Evolutionary conservation across 2,797 vertebrate genomes (phyloP), one percentile per base, ranked within the genome.

Genomic region (Dermochelys coriacea): DNA sequence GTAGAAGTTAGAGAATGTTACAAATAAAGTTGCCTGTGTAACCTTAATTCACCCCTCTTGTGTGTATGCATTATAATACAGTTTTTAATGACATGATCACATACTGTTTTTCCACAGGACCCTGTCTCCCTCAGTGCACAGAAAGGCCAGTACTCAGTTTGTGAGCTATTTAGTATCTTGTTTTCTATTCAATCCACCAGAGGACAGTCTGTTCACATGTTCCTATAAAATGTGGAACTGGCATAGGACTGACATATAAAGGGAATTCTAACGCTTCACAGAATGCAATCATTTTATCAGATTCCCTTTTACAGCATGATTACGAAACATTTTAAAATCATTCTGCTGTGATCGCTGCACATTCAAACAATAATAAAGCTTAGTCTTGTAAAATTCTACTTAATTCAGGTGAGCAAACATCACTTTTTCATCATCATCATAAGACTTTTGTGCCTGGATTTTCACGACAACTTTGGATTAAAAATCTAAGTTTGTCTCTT

Each of bases 111-210:
- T 45, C 41, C 71, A 75, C 1, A 9, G 2, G 5, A 15, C 49
- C 16, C 31, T 1, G 50, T 59, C 41, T 5, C n/a, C 51, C 16
- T 31, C 0, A 75, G 25, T 25, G 6, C 25, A 14, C 21, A 47
- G 68, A 75, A 75, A 25, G 9, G 37, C n/a, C 37, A 6, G 18
- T 37, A 9, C n/a, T 68, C 19, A 68, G 29, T 61, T 61, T 15
- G 27, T 27, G 14, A 49, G 15, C 45, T 47, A 16, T 9, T 77
- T 34, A 21, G 37, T 14, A 27, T 2, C 12, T 18, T 47, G 15
- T 37, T 86, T 16, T 45, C 23, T 27, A 85, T 68, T 55, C 31
- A 84, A 41, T 64, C 97, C 97, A 94, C 10, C 88, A 95, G 96
- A 95, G 97, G 96, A 95, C 97, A 94, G 89, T 87, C 83, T 3